These are phyloP conservation scores for Meleagris gallopavo DNA, from an alignment of 2,113 vertebrate genomes.

Conservation along the genomic window DNA sequence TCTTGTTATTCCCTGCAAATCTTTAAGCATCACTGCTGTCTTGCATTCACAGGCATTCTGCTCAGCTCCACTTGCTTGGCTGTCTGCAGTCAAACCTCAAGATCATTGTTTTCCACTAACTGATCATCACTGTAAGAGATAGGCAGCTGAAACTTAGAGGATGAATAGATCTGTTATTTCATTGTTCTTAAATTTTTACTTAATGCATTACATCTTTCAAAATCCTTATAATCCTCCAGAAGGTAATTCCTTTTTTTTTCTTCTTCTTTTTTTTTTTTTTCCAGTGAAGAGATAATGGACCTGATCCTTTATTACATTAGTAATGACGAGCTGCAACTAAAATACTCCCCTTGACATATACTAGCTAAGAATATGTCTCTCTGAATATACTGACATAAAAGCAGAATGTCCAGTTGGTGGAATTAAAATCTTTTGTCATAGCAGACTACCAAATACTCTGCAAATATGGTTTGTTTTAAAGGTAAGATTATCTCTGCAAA, in stretches of 20 bases:
- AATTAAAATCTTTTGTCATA: conserved; percentile 28
- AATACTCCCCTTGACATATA: background rate
- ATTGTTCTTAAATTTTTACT: background rate
- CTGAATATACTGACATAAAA: background rate
- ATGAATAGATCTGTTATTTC: background rate
- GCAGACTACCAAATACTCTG: background rate
- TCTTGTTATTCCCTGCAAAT: background rate
- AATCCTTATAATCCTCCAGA: conserved; percentile 10
- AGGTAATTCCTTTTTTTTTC: background rate
- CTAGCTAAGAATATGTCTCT: background rate
- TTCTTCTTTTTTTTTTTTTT: too few relatives aligned
- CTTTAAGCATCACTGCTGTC: background rate
- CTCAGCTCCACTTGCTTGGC: background rate
- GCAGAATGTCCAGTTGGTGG: background rate
- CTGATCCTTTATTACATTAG: conserved; percentile 2
- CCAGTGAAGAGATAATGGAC: background rate
- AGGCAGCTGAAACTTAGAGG: background rate
- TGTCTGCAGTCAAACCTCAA: background rate
- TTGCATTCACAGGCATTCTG: accelerated
- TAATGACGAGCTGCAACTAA: background rate
- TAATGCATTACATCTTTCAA: background rate
- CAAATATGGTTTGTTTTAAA: background rate
- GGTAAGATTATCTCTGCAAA: conserved; percentile 16
- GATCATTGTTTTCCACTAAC: background rate
- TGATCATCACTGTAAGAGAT: background rate